phyloP scores from a whole-genome alignment of 2,797 vertebrate genomes.

The Hypotaenidia okinawae region DNA sequence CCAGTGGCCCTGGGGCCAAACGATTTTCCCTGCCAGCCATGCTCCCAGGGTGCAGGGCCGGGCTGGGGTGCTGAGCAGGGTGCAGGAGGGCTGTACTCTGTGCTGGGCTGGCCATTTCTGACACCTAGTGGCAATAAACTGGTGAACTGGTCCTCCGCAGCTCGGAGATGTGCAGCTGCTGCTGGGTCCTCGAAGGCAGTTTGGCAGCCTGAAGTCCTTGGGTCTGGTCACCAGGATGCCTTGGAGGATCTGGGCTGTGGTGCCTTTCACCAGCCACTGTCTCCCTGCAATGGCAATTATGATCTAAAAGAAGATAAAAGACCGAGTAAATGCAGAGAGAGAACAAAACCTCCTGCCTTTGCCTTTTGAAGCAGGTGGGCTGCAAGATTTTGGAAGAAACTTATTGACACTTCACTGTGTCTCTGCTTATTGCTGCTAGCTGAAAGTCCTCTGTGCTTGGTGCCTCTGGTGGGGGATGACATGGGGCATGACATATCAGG shows the following conservation, averaged over 20 bases:
- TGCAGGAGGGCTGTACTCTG: neutral
- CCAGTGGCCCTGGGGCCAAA: neutral
- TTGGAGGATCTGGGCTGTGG: neutral
- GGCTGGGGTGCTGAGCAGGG: neutral
- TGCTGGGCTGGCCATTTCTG: constrained; percentile 19
- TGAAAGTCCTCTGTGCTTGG: neutral
- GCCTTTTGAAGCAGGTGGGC: neutral
- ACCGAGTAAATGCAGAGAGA: neutral
- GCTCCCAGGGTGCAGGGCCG: neutral
- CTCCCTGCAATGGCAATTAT: neutral
- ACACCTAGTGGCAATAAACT: constrained; percentile 52
- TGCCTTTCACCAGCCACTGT: neutral
- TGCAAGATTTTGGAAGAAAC: neutral
- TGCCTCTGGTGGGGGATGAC: neutral
- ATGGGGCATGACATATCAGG: neutral
- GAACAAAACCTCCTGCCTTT: neutral
- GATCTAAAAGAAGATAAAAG: neutral
- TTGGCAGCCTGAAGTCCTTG: neutral
- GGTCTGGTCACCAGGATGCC: neutral
- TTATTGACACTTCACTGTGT: neutral
- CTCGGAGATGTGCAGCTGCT: neutral
- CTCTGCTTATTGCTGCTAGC: neutral
- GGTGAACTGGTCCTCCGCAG: neutral
- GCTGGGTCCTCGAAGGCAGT: neutral
- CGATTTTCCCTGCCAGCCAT: neutral